Evolutionary conservation across 2,797 vertebrate genomes (phyloP).

Genomic region (Melanotaenia boesemani): DNA sequence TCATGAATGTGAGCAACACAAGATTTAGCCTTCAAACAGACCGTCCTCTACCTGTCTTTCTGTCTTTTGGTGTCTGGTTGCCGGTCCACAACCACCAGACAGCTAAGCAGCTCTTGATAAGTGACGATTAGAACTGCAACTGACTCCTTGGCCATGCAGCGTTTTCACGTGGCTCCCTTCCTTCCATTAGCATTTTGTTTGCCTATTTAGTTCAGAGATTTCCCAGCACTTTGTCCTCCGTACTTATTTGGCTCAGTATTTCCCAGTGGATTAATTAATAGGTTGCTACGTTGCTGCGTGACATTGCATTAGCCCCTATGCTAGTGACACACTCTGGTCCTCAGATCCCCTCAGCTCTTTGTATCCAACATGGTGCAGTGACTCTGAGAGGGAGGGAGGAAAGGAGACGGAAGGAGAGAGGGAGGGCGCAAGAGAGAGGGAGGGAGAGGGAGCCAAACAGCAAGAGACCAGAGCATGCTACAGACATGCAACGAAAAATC

Average conservation of each 20-base stretch:
- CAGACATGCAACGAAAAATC: constrained; percentile 63
- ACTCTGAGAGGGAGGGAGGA: constrained; percentile 62
- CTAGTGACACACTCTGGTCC: constrained; percentile 73
- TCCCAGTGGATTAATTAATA: constrained; percentile 58
- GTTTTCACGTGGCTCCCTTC: constrained; percentile 47
- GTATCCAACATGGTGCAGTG: constrained; percentile 83
- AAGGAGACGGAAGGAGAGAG: constrained; percentile 33
- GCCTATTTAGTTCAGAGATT: constrained; percentile 30
- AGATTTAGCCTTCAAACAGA: constrained; percentile 51
- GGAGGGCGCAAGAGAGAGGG: constrained; percentile 23
- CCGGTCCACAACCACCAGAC: constrained; percentile 49
- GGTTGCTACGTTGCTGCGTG: constrained; percentile 62
- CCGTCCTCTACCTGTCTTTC: constrained; percentile 49
- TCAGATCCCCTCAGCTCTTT: constrained; percentile 75
- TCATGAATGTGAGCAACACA: constrained; percentile 13
- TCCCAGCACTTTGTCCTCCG: constrained; percentile 25
- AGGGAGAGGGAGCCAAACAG: constrained; percentile 48
- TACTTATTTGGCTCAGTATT: constrained; percentile 35
- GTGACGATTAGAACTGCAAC: constrained; percentile 60
- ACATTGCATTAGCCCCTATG: constrained; percentile 68
- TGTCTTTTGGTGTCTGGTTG: constrained; percentile 38
- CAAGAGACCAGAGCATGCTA: constrained; percentile 56
- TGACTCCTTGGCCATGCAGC: constrained; percentile 47
- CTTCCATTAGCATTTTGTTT: constrained; percentile 56
- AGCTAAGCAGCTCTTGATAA: constrained; percentile 58